Evolutionary conservation across 1,140 invertebrate genomes (phyloP), one percentile per base, ranked within the genome.

Genomic region (Drosophila ironensis): DNA sequence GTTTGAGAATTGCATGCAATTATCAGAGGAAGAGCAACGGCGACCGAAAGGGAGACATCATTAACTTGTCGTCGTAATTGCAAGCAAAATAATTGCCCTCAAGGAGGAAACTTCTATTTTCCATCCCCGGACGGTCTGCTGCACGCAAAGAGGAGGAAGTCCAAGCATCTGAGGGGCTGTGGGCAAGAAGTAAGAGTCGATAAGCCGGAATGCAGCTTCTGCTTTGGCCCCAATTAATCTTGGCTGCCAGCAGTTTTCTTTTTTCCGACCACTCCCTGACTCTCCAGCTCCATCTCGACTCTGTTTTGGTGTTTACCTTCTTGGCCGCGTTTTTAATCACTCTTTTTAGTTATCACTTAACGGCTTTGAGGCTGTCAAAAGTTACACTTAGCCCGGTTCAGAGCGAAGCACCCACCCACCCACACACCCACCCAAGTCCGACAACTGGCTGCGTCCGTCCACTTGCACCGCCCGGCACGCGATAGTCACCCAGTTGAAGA

Each of bases 311-410:
- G 27, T 16, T 44, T 59, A 60, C 56, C 51, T 56, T 2, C 11
- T 20, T 60, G 11, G 14, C 22, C 50, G 25, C 12, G 27, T 53
- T 30, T 71, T 67, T 47, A 64, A 63, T 45, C 37, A 54, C 42
- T 44, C 30, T 38, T 22, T n/a, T 12, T 40, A 54, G 46, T 67
- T 67, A 76, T 81, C 77, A 76, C 50, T 57, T 69, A 60, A 69
- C 68, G 60, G 53, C 74, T 76, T 57, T 61, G 67, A 48, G 56
- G 53, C 72, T 73, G 78, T 84, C 59, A 82, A 82, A 82, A 73
- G 45, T 73, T 73, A 70, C 78, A 82, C 73, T 61, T 69, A 63
- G 46, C 52, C 54, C 72, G n/a, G n/a, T n/a, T n/a, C n/a, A n/a
- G n/a, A n/a, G n/a, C n/a, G 40, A 53, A 47, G 54, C 47, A 22